Evolutionary conservation across 2,113 vertebrate species (phyloP), one percentile per base, ranked within the genome.

Genomic region (Salvelinus sp.): DNA sequence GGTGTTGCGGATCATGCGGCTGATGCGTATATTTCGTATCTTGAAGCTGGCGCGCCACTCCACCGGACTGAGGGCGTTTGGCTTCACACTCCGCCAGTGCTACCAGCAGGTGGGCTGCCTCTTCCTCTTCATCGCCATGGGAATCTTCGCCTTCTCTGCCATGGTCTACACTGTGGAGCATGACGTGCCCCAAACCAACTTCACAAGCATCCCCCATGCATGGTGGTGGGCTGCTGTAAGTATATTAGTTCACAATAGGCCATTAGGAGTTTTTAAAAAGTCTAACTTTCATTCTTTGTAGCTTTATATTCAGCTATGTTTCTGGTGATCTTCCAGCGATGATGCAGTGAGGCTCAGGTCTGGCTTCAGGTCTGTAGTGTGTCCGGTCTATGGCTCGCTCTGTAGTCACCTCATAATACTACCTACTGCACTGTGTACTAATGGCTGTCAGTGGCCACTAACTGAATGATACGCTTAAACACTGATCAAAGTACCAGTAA

Each of bases 181-280:
- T 0, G 97, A 99, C 9, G 88, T 96, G 0, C 91, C 92, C 22
- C 93, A 95, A 75, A 99, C 96, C 76, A 98, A 96, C 92, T 99
- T 99, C 90, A 98, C 97, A 88, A 98, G 96, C 89, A 98, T 99
- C 54, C 96, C 97, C 0, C 95, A 96, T 0, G 93, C 96, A 0
- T 99, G 97, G 97, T 99, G 98, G 97, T 99, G 97, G 98, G 97
- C 97, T 4, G 93, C 96, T 1, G 98, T 99, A 90, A 98, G 98
- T 96, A 64, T 22, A n/a, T 62, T 16, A 7, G 18, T 62, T 62
- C 22, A 57, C 6, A 22, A 22, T 22, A 22, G 58, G n/a, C 16
- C 6, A 9, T 62, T 22, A 62, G 6, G 50, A 54, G 14, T 16
- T 50, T 16, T 4, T 1, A 18, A 54, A 16, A 44, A 44, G 9